Percentiles rank a stretch among this genome's conserved stretches.
phyloP scores from a whole-genome alignment of 2,888 invertebrate species.

The Nemurella pictetii region DNA sequence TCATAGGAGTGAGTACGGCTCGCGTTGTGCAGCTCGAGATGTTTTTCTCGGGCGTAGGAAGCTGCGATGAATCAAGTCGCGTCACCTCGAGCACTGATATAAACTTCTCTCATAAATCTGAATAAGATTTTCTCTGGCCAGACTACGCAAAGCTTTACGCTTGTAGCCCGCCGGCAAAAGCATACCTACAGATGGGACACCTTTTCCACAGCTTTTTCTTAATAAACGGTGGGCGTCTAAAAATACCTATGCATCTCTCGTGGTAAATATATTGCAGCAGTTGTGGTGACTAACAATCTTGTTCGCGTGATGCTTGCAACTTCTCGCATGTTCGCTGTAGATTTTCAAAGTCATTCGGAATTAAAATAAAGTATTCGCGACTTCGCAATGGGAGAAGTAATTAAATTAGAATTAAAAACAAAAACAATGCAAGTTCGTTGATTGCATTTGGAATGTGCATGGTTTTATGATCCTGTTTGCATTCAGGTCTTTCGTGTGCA shows the following conservation, averaged over 20 bases:
- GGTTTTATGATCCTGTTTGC: too few relatives aligned
- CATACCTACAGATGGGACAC: background rate
- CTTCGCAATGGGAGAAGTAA: too few relatives aligned
- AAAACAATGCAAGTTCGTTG: too few relatives aligned
- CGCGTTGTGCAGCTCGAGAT: background rate
- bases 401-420: too few relatives aligned
- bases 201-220: background rate
- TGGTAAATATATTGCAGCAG: background rate
- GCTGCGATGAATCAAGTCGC: background rate
- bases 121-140: background rate
- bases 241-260: background rate
- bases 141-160: background rate
- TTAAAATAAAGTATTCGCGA: background rate
- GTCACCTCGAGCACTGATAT: background rate
- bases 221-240: background rate
- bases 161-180: background rate
- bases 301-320: background rate
- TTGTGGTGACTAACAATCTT: background rate
- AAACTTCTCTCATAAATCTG: background rate
- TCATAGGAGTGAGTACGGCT: background rate
- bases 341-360: too few relatives aligned
- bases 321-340: too few relatives aligned
- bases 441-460: too few relatives aligned
- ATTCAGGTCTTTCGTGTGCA: too few relatives aligned
- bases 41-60: background rate